A percentile compares a stretch with the other conserved stretches of the same genome.
These are phyloP conservation scores for Cheilosia variabilis DNA, from an alignment of 2,888 invertebrate species.

Conservation along the genomic window DNA sequence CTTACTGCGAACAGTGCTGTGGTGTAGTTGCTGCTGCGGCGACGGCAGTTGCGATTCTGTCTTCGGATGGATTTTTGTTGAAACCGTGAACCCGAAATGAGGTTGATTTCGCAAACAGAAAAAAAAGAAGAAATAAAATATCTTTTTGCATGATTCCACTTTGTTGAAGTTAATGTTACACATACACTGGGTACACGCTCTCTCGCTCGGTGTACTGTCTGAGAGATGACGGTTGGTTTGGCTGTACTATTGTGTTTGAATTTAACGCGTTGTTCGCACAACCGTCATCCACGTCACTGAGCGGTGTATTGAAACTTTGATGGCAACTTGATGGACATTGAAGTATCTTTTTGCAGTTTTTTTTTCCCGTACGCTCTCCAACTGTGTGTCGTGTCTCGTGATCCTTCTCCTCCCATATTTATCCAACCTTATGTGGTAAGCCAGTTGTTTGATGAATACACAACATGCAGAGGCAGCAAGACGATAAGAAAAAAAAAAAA, in stretches of 20 bases:
- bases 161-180: constrained; percentile 62
- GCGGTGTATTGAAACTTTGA: constrained; percentile 72
- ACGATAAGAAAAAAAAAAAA: constrained; percentile 40
- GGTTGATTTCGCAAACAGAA: constrained; percentile 28
- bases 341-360: constrained; percentile 63
- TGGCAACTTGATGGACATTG: constrained; percentile 73
- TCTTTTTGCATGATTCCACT: constrained; percentile 72
- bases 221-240: constrained; percentile 30
- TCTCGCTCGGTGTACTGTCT: constrained; percentile 25
- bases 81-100: constrained; percentile 71
- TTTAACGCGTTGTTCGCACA: constrained; percentile 65
- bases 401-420: constrained; percentile 75
- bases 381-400: constrained; percentile 64
- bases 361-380: constrained; percentile 16
- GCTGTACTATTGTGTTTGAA: constrained; percentile 37
- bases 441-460: constrained; percentile 71
- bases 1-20: constrained; percentile 42
- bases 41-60: constrained; percentile 71
- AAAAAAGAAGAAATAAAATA: constrained; percentile 35
- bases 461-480: constrained; percentile 22
- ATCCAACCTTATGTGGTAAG: constrained; percentile 72
- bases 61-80: constrained; percentile 63
- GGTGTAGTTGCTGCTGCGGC: constrained; percentile 77
- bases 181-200: constrained; percentile 27
- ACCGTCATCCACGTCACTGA: constrained; percentile 71